These are phyloP conservation scores for Phragmatobia fuliginosa DNA, from an alignment of 2,888 invertebrate genomes.

Conservation along the genomic window DNA sequence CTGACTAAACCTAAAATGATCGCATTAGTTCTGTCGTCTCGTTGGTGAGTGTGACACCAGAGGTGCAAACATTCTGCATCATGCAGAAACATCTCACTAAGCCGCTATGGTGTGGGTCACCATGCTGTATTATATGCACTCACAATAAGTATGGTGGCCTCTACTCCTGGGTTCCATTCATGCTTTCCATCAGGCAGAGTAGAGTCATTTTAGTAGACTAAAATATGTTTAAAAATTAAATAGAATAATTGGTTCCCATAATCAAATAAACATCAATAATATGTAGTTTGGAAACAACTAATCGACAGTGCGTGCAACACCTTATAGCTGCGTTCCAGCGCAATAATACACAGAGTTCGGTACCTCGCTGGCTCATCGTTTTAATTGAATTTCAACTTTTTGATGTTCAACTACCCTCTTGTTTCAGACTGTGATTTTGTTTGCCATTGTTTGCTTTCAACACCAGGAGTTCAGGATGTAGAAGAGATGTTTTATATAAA, in stretches of 20 bases:
- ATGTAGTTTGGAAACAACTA: background rate
- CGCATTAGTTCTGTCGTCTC: too few species aligned
- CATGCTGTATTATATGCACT: too few species aligned
- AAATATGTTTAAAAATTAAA: background rate
- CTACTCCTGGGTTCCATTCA: too few species aligned
- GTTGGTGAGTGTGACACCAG: too few species aligned
- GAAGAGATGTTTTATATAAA: slow-evolving; percentile 14
- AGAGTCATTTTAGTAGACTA: too few species aligned
- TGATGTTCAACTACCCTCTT: slow-evolving; percentile 42
- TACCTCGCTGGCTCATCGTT: slow-evolving; percentile 56
- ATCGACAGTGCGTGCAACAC: background rate
- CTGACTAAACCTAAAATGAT: too few species aligned
- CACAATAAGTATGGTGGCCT: too few species aligned
- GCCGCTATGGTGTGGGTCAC: too few species aligned
- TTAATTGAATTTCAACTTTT: slow-evolving; percentile 72
- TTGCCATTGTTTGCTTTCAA: slow-evolving; percentile 32
- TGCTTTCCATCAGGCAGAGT: too few species aligned
- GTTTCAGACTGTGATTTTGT: slow-evolving; percentile 45
- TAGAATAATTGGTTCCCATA: background rate
- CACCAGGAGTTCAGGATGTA: slow-evolving; percentile 21
- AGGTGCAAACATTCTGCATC: too few species aligned
- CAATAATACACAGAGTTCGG: slow-evolving; percentile 42
- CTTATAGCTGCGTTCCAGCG: slow-evolving; percentile 21
- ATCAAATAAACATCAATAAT: background rate
- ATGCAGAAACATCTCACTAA: too few species aligned